Conservation (phyloP, 2,113 vertebrate genomes). For the Anser cygnoides region DNA sequence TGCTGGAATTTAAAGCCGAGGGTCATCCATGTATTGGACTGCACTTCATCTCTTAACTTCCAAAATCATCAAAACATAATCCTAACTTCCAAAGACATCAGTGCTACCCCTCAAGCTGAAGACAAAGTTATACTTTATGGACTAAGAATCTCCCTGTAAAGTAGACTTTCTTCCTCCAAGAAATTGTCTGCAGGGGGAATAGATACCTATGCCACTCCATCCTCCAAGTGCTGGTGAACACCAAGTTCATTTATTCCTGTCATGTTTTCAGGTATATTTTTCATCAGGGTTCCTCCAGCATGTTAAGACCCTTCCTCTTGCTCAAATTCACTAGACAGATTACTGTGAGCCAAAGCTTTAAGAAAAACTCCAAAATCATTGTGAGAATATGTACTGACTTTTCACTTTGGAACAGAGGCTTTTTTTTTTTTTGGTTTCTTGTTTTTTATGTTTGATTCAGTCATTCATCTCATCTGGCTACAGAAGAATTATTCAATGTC, state of each 20-base stretch:
- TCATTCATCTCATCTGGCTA: background rate
- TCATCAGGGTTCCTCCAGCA: background rate
- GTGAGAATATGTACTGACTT: background rate
- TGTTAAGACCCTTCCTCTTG: background rate
- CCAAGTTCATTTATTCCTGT: background rate
- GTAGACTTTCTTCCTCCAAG: background rate
- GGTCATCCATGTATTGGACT: background rate
- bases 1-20: conserved; percentile 22
- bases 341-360: background rate
- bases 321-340: background rate
- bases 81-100: background rate
- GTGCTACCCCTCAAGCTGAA: background rate
- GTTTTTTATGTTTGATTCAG: background rate
- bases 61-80: conserved; percentile 8
- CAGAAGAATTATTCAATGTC: background rate
- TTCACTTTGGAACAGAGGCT: background rate
- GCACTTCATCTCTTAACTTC: background rate
- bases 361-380: background rate
- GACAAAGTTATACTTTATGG: background rate
- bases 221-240: background rate
- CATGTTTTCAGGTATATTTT: background rate
- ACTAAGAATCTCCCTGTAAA: background rate
- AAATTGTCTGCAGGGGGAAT: background rate
- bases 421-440: background rate
- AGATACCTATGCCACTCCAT: background rate